Base-by-base conservation (phyloP, 2,113 vertebrate species). In the Perca schrenkii region DNA sequence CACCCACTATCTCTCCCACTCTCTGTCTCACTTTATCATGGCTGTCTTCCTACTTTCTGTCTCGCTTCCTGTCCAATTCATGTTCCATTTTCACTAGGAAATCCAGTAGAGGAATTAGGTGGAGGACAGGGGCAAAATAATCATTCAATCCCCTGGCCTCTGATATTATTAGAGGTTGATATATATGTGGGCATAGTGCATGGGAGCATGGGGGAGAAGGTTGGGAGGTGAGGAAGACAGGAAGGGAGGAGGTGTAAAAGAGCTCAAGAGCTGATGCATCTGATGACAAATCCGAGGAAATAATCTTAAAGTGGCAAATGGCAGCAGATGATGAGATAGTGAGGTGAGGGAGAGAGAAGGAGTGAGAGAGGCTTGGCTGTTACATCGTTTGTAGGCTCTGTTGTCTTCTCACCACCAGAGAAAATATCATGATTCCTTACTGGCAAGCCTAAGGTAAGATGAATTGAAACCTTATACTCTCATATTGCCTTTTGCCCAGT, bases 81-180 rank as follows among this genome's bases (percentile, higher is more conserved):
- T 70, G 81, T 62, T 89, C 47, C 36, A 77, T 79, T 91, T 92
- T 90, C 72, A 74, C 68, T 69, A 58, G 69, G 31, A 84, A 82
- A 83, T 74, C 64, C 60, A 76, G 88, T 21, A 8, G 56, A 84
- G 57, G 83, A 88, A 89, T 91, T 90, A 80, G 60, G 80, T 68
- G 60, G 69, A 86, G 36, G 84, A 91, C 74, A 85, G 83, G 61
- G 72, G 81, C 79, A 85, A 90, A 93, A 91, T 34, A 34, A 34
- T 34, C 84, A 89, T 89, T 46, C 64, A 58, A 74, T 76, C 54
- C 68, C 62, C 47, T 22, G 61, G 83, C 75, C 84, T 68, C 67
- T 82, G 79, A 84, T 93, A 89, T 85, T 84, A 89, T 92, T 88
- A 87, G 80, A 64, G 65, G 73, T 70, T 86, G 82, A 85, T 86